These are phyloP conservation scores for Nipponia nippon DNA, from an alignment of 2,113 vertebrate genomes.

Conservation along the genomic window DNA sequence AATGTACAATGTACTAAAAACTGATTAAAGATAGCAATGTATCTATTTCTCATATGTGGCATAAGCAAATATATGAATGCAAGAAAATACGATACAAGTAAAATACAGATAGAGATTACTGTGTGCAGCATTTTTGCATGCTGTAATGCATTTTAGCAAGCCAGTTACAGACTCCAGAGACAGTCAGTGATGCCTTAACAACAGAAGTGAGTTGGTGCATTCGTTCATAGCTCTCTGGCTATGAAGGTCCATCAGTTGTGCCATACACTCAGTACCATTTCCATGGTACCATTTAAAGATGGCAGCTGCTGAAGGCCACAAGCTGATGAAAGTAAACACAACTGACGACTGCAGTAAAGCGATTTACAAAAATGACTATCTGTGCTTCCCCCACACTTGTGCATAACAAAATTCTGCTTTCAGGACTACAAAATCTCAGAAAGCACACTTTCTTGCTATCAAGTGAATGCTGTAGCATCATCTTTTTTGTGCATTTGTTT, in stretches of 20 bases:
- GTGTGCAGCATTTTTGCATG: neutral
- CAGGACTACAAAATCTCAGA: neutral
- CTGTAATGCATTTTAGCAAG: neutral
- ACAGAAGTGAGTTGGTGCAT: neutral
- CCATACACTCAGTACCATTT: neutral
- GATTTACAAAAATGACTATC: neutral
- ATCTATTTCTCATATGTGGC: neutral
- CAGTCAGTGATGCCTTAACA: neutral
- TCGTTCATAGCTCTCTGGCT: neutral
- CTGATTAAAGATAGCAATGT: neutral
- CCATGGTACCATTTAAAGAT: neutral
- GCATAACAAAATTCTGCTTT: neutral
- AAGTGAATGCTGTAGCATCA: neutral
- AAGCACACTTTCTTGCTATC: constrained; percentile 8
- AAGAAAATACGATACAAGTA: neutral
- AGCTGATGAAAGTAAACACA: neutral
- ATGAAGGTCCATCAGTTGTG: neutral
- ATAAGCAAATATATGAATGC: neutral
- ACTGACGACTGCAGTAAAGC: neutral
- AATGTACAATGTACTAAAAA: neutral
- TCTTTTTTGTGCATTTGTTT: neutral
- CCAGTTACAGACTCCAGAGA: neutral
- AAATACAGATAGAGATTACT: neutral
- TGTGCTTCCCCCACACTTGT: neutral
- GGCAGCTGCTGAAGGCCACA: neutral